Evolutionary conservation across 2,113 vertebrate species (phyloP).

Genomic region (Aegithalos caudatus): DNA sequence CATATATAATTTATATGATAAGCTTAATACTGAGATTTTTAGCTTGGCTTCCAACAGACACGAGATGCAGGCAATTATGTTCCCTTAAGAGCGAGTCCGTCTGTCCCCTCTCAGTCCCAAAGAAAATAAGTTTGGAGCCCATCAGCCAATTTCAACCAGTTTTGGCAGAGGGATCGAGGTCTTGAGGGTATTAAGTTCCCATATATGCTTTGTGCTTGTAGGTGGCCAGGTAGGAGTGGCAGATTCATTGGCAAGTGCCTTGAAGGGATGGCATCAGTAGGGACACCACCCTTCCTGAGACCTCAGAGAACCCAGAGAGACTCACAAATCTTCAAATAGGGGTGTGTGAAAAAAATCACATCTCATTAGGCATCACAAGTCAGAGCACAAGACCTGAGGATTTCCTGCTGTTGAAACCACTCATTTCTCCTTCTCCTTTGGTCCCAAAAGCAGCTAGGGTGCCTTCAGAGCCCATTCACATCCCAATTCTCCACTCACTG

Average conservation of each 20-base stretch:
- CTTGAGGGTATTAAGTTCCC: slow-evolving; percentile 1
- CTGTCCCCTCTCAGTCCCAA: slow-evolving; percentile 51
- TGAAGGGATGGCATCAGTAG: background rate
- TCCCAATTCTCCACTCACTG: background rate
- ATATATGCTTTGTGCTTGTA: background rate
- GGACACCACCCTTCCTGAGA: background rate
- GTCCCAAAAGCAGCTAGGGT: fast-evolving
- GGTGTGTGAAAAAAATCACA: background rate
- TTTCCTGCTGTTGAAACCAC: background rate
- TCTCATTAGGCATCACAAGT: background rate
- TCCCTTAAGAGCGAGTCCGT: background rate
- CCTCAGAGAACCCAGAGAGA: background rate
- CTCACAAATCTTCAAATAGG: fast-evolving
- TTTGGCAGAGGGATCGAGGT: background rate
- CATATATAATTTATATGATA: slow-evolving; percentile 60
- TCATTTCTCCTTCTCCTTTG: background rate
- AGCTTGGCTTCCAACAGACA: slow-evolving; percentile 29
- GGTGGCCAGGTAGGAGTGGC: slow-evolving; percentile 27
- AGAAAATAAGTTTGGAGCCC: slow-evolving; percentile 30
- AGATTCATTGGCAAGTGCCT: background rate
- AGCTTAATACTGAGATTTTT: slow-evolving; percentile 35
- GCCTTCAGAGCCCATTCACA: background rate
- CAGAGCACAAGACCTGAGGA: background rate
- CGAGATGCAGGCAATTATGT: slow-evolving; percentile 21
- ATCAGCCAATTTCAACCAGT: background rate